phyloP scores from a whole-genome alignment of 92 coral and sea anemone species.

The Heteractis magnifica region DNA sequence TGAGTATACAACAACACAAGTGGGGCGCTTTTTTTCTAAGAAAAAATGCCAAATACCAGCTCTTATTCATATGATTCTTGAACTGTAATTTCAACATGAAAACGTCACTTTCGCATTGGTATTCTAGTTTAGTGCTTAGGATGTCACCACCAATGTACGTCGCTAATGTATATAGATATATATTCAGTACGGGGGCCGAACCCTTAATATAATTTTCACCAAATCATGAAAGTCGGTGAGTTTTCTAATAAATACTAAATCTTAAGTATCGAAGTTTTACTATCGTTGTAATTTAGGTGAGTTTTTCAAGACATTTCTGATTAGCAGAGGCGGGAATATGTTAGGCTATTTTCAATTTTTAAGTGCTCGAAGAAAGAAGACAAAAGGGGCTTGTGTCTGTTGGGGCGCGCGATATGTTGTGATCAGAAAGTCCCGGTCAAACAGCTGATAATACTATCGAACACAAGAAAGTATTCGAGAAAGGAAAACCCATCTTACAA shows the following conservation, averaged over 20 bases:
- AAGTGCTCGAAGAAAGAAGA: neutral
- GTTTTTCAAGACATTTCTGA: neutral
- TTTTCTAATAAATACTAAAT: neutral
- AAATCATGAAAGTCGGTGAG: neutral
- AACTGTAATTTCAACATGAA: neutral
- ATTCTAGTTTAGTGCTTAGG: conserved; percentile 13
- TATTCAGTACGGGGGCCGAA: neutral
- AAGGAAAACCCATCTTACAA: neutral
- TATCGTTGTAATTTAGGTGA: neutral
- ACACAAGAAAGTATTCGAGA: neutral
- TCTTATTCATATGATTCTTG: neutral
- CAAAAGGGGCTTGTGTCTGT: neutral
- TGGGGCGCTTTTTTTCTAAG: neutral
- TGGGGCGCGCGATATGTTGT: conserved; percentile 4
- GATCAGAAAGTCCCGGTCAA: conserved; percentile 7
- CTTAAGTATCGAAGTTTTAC: neutral
- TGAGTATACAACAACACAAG: too few species aligned
- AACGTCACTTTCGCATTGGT: conserved; percentile 24
- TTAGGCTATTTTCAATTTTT: conserved; percentile 14
- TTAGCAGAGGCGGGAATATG: neutral
- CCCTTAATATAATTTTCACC: neutral
- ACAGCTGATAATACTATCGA: neutral
- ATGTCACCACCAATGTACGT: conserved; percentile 10
- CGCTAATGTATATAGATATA: conserved; percentile 10
- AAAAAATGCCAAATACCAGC: neutral